Evolutionary conservation across 2,113 vertebrate genomes (phyloP).

Genomic region (Gambusia holbrooki): DNA sequence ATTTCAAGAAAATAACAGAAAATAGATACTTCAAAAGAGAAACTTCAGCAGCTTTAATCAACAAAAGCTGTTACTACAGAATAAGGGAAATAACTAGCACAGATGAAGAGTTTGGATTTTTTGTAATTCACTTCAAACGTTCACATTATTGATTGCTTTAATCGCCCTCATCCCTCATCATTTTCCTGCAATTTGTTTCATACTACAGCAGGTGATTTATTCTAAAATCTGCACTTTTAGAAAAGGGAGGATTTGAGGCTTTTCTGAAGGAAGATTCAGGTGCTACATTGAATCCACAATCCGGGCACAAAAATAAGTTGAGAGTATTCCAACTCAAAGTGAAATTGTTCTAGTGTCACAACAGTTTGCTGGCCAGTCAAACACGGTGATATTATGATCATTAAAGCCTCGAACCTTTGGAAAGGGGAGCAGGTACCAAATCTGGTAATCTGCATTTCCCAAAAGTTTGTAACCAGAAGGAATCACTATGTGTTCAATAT

Average conservation of each 20-base stretch:
- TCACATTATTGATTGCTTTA: slow-evolving; percentile 58
- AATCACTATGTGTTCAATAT: not conserved
- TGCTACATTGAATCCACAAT: not conserved
- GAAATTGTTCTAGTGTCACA: not conserved
- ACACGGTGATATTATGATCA: no score
- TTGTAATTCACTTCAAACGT: slow-evolving; percentile 44
- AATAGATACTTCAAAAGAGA: slow-evolving; percentile 26
- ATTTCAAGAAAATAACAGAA: not conserved
- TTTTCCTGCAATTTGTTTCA: slow-evolving; percentile 29
- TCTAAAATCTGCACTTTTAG: not conserved
- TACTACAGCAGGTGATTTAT: not conserved
- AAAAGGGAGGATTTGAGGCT: no score
- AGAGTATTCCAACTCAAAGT: not conserved
- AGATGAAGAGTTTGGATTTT: slow-evolving; percentile 27
- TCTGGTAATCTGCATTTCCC: not conserved
- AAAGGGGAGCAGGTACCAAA: not conserved
- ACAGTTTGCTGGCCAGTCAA: not conserved
- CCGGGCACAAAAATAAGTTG: not conserved
- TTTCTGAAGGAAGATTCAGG: not conserved
- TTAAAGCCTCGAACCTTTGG: not conserved
- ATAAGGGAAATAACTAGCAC: slow-evolving; percentile 14
- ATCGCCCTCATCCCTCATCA: slow-evolving; percentile 13
- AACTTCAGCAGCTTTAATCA: slow-evolving; percentile 44
- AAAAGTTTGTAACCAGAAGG: not conserved
- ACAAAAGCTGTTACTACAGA: slow-evolving; percentile 40